Evolutionary conservation across 1,140 invertebrate species (phyloP).

Genomic region (Ridgeia piscesae): DNA sequence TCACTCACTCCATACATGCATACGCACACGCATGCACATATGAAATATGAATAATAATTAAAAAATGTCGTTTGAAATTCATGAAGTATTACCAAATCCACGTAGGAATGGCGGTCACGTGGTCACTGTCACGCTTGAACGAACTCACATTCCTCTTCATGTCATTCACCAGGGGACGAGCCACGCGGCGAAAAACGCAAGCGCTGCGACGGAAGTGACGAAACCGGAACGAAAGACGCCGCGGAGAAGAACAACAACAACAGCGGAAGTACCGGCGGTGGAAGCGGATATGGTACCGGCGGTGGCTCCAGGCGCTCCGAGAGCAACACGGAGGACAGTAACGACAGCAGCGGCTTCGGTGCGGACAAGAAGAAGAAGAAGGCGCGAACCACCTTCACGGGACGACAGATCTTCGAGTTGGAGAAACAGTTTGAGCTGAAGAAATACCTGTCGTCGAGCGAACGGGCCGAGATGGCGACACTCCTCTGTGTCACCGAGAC

Average conservation of each 20-base stretch:
- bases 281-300: background rate
- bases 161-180: background rate
- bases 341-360: background rate
- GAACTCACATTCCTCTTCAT: background rate
- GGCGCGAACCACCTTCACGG: conserved; percentile 91
- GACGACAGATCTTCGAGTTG: conserved; percentile 91
- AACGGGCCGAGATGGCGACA: conserved; percentile 90
- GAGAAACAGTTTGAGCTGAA: conserved; percentile 95
- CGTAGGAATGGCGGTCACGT: background rate
- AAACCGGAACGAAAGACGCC: background rate
- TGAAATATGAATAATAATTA: background rate
- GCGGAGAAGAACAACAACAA: background rate
- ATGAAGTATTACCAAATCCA: background rate
- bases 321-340: background rate
- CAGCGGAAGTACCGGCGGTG: background rate
- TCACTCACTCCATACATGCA: background rate
- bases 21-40: background rate
- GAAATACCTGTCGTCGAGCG: conserved; percentile 94
- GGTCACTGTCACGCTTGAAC: background rate
- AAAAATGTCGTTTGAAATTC: background rate
- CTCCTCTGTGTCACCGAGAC: conserved; percentile 92
- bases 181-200: background rate
- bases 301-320: background rate
- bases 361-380: conserved; percentile 78
- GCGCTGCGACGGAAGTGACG: background rate